phyloP scores from a whole-genome alignment of 92 coral and sea anemone genomes.

The Porites evermanni region DNA sequence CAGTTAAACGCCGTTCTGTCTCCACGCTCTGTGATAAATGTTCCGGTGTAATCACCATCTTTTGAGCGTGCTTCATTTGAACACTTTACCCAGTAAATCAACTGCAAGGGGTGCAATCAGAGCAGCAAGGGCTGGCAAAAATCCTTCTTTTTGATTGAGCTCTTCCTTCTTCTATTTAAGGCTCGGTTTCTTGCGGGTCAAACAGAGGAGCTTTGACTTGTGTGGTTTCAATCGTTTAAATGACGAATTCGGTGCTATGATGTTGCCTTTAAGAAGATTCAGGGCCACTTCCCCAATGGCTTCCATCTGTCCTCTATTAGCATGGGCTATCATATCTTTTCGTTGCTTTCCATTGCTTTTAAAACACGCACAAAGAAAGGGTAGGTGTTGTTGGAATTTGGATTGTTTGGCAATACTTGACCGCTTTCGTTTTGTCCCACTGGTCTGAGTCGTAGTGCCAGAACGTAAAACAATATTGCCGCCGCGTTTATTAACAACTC shows the following conservation, averaged over 20 bases:
- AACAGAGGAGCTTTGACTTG: background rate
- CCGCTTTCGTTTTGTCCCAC: background rate
- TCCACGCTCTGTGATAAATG: background rate
- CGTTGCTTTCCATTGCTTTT: background rate
- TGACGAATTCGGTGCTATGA: background rate
- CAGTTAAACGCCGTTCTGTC: conserved; percentile 8
- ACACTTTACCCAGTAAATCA: background rate
- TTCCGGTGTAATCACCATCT: background rate
- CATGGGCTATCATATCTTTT: conserved; percentile 3
- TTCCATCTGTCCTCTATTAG: conserved; percentile 16
- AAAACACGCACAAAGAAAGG: background rate
- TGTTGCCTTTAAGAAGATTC: conserved; percentile 20
- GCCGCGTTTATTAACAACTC: background rate
- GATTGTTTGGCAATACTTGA: background rate
- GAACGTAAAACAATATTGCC: background rate
- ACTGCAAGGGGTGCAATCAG: background rate
- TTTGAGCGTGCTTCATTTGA: background rate
- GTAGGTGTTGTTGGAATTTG: background rate
- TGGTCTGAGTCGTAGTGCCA: background rate
- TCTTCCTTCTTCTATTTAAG: conserved; percentile 10
- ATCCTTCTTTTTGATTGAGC: conserved; percentile 20
- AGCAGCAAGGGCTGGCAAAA: conserved; percentile 13
- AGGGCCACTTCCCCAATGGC: conserved; percentile 2
- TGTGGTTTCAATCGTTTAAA: conserved; percentile 26
- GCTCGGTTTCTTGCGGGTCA: background rate